Percentiles rank a stretch among this genome's conserved stretches.
Conservation (phyloP, 2,888 invertebrate genomes). For the Crepidodera aurea region DNA sequence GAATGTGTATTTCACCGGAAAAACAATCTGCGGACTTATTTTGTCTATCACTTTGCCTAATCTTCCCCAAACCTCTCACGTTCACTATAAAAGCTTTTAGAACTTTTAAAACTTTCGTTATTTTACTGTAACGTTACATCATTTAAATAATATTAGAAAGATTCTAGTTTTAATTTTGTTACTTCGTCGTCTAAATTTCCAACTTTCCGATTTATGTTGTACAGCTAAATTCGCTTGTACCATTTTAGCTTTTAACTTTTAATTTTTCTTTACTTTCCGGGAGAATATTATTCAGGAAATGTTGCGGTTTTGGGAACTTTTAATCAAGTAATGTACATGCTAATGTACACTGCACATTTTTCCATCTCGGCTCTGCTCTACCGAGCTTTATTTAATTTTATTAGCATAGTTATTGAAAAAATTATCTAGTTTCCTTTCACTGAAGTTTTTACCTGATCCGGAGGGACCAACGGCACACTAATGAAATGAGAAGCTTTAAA, state of each 20-base stretch:
- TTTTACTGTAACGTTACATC: constrained; percentile 38
- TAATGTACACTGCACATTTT: constrained; percentile 15
- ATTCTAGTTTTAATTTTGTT: constrained; percentile 37
- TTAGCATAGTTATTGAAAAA: constrained; percentile 17
- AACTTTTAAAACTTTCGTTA: constrained; percentile 44
- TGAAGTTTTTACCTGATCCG: background rate
- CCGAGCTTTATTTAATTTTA: background rate
- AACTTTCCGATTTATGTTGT: constrained; percentile 27
- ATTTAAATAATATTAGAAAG: constrained; percentile 41
- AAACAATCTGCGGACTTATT: too few species aligned
- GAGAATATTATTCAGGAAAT: constrained; percentile 7
- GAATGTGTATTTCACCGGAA: too few species aligned
- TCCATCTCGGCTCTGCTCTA: background rate
- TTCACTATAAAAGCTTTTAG: constrained; percentile 47
- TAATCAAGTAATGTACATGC: constrained; percentile 22
- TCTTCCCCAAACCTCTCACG: constrained; percentile 35
- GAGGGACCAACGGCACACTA: too few species aligned
- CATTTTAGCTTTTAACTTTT: constrained; percentile 13
- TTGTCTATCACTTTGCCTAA: background rate
- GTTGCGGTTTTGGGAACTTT: constrained; percentile 16
- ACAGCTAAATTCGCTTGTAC: constrained; percentile 8
- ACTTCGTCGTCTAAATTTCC: constrained; percentile 16
- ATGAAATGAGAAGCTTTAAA: too few species aligned
- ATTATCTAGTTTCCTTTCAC: background rate
- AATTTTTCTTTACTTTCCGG: constrained; percentile 16